Base-by-base conservation (phyloP, 2,113 vertebrate species). In the Cisticola juncidis region DNA sequence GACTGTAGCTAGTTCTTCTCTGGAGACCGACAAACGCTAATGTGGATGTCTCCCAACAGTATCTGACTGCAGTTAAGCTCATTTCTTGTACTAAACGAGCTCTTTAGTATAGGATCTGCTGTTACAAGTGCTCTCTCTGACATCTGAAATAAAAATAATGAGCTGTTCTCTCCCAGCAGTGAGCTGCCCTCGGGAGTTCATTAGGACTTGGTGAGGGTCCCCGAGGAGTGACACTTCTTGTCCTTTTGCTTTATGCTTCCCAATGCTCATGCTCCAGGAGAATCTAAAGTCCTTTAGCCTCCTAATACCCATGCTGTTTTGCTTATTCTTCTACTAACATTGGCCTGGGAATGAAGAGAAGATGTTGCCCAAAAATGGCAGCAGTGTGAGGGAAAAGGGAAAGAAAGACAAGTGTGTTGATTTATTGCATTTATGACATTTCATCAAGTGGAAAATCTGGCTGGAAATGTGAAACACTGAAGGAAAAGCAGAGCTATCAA, bases 361-460 rank as follows among this genome's bases (percentile, higher is more conserved):
- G 23, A 86, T 60, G 35, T 81, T 95, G 85, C 60, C 85, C 93
- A 64, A 95, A 95, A 93, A 96, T 50, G 88, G 85, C 69, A 95
- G 40, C 44, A 54, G 76, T 4, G 36, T 71, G 54, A 92, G 61
- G 31, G 31, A 74, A 62, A 54, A 81, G 6, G 50, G 38, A 24
- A 90, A 92, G 33, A 53, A 77, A 81, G 81, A 91, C 28, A 42
- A 92, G 35, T 5, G 26, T 33, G 45, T n/a, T 73, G 76, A 92
- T 92, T 92, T 90, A 83, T 44, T 86, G 56, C 12, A 2, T 66
- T 78, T 56, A 48, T 90, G 64, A 87, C 61, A 83, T 40, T 86
- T 74, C 28, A 19, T 17, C 0, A 0, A 70, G 25, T 68, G 53
- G 51, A 94, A 93, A 94, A 76, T 48, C 50, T 78, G 51, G 24